A percentile compares a stretch with the other conserved stretches of the same genome.
Evolutionary conservation across 1,140 invertebrate genomes (phyloP).

Genomic region (Ectropis grisescens): DNA sequence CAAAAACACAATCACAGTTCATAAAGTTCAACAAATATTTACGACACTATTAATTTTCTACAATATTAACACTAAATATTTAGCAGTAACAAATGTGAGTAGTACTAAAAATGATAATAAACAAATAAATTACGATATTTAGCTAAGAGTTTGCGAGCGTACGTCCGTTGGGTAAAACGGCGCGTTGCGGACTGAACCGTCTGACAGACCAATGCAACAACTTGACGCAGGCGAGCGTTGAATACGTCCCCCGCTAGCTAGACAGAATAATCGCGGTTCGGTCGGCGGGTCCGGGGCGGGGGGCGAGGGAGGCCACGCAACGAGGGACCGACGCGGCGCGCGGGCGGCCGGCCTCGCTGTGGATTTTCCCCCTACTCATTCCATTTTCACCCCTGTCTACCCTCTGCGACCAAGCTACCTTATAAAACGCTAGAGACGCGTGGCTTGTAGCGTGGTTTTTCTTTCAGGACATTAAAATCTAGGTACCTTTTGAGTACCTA

Average conservation of each 20-base stretch:
- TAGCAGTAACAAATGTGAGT: neutral
- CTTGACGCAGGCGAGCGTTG: slow-evolving; percentile 51
- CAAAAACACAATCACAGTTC: slow-evolving; percentile 55
- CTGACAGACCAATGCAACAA: slow-evolving; percentile 21
- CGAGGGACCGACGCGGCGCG: no score
- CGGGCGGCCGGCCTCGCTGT: neutral
- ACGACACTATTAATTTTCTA: neutral
- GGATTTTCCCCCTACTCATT: neutral
- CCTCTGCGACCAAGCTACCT: neutral
- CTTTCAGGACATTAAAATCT: no score
- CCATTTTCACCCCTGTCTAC: neutral
- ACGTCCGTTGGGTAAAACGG: slow-evolving; percentile 38
- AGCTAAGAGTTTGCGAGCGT: slow-evolving; percentile 18
- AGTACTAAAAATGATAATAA: no score
- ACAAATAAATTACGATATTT: no score
- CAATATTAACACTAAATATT: neutral
- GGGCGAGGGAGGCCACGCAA: neutral
- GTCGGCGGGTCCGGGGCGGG: slow-evolving; percentile 2
- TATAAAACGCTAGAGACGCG: no score
- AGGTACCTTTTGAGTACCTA: no score
- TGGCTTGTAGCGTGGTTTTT: no score
- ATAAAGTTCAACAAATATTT: slow-evolving; percentile 12
- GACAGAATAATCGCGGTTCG: slow-evolving; percentile 56
- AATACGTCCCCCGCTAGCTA: slow-evolving; percentile 57
- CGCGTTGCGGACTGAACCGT: slow-evolving; percentile 53